These are phyloP conservation scores for Sinodicranocentrus sp. DNA, from an alignment of 2,888 invertebrate genomes.

Conservation along the genomic window DNA sequence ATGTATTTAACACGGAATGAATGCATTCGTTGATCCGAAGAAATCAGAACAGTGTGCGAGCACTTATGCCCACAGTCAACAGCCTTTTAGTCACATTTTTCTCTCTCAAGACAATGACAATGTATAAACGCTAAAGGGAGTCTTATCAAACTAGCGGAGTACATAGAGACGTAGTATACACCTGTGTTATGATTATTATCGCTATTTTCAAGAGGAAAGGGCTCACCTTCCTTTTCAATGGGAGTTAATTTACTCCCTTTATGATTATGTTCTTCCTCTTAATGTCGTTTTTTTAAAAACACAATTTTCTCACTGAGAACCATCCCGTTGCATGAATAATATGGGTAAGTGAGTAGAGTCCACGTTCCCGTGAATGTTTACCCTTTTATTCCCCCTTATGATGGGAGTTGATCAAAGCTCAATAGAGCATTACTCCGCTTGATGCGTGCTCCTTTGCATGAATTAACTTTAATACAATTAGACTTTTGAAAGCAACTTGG, in stretches of 20 bases:
- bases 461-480: no score
- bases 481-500: no score
- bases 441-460: no score
- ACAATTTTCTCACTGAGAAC: constrained; percentile 25
- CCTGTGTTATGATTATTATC: constrained; percentile 26
- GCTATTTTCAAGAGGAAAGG: constrained; percentile 48
- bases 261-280: constrained; percentile 46
- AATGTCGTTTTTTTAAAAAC: constrained; percentile 28
- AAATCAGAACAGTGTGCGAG: constrained; percentile 41
- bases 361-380: no score
- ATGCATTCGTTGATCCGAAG: constrained; percentile 49
- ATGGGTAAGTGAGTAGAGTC: no score
- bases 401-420: no score
- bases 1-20: background rate
- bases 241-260: constrained; percentile 54
- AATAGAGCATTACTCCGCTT: no score
- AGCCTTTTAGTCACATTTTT: constrained; percentile 37
- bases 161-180: background rate
- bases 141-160: background rate
- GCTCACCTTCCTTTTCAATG: constrained; percentile 61
- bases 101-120: no score
- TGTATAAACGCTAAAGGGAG: background rate
- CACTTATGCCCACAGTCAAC: constrained; percentile 22
- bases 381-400: no score
- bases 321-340: background rate